phyloP scores from a whole-genome alignment of 1,140 invertebrate genomes.

The Batillaria attramentaria region DNA sequence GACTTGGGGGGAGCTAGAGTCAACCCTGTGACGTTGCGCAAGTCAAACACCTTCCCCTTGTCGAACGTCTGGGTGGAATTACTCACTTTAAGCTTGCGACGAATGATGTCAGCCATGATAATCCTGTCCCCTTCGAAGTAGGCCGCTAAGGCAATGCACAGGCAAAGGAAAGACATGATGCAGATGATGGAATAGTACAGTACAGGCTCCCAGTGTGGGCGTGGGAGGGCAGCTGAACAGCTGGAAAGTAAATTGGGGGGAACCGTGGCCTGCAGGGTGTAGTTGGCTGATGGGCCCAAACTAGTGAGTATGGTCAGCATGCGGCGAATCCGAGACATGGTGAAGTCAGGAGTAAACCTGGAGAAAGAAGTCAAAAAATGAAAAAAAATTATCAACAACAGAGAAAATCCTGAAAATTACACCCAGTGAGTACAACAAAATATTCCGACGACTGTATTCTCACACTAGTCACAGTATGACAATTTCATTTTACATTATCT shows the following conservation, averaged over 20 bases:
- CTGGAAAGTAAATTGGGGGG: conserved; percentile 82
- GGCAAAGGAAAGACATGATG: conserved; percentile 79
- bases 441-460: no score
- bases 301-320: conserved; percentile 75
- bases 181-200: conserved; percentile 81
- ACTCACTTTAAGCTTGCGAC: conserved; percentile 57
- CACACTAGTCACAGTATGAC: no score
- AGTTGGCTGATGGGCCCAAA: conserved; percentile 77
- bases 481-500: no score
- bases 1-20: conserved; percentile 30
- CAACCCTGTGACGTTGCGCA: conserved; percentile 62
- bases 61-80: conserved; percentile 60
- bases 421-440: no score
- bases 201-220: conserved; percentile 86
- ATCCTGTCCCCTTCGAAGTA: conserved; percentile 84
- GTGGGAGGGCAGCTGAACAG: conserved; percentile 81
- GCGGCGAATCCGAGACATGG: conserved; percentile 84
- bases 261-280: conserved; percentile 84
- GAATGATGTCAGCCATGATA: conserved; percentile 72
- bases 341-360: conserved; percentile 93
- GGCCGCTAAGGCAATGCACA: conserved; percentile 80
- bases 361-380: conserved; percentile 51
- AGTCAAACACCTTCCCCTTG: conserved; percentile 69
- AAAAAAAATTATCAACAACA: background rate
- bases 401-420: background rate